Evolutionary conservation across 1,140 invertebrate species (phyloP).

Genomic region (Muscidifurax raptorellus): DNA sequence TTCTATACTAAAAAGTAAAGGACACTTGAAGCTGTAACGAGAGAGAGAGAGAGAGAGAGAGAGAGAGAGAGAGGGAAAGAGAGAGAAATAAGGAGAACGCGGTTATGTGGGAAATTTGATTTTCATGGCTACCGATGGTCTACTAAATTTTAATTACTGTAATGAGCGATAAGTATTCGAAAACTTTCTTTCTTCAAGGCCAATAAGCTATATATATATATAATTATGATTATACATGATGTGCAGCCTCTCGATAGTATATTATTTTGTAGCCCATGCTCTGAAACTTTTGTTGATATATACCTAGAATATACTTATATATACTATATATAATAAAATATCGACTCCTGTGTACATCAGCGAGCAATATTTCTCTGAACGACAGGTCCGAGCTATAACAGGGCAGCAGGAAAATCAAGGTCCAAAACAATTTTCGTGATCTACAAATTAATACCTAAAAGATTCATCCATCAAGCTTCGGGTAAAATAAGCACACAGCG

Average conservation of each 20-base stretch:
- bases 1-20: neutral
- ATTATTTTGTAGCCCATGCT: too few relatives aligned
- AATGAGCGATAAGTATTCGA: neutral
- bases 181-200: neutral
- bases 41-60: neutral
- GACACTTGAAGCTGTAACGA: neutral
- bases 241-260: too few relatives aligned
- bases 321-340: too few relatives aligned
- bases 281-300: too few relatives aligned
- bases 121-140: neutral
- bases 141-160: neutral
- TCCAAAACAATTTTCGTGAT: constrained; percentile 25
- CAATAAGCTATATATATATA: too few relatives aligned
- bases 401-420: neutral
- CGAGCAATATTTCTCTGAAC: too few relatives aligned
- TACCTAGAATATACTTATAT: too few relatives aligned
- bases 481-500: neutral
- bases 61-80: neutral
- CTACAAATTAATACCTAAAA: constrained; percentile 23
- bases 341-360: too few relatives aligned
- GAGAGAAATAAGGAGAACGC: neutral
- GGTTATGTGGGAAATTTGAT: neutral
- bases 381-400: neutral
- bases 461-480: constrained; percentile 10
- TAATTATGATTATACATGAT: too few relatives aligned